These are phyloP conservation scores for Drosophila macrothrix DNA, from an alignment of 2,888 invertebrate species.

Conservation along the genomic window DNA sequence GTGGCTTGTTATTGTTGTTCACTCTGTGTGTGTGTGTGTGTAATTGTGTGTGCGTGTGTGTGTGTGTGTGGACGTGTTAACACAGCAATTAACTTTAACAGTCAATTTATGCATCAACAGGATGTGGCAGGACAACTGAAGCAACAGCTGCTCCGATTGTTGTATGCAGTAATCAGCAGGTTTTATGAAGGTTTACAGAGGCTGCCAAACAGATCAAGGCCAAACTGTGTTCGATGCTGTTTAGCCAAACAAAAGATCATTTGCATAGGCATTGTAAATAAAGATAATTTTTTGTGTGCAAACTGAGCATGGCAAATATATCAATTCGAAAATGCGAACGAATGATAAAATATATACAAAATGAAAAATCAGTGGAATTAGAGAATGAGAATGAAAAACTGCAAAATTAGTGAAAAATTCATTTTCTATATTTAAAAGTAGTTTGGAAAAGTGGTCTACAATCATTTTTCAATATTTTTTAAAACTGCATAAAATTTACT, in stretches of 20 bases:
- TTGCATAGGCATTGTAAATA: conserved; percentile 21
- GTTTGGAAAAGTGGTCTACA: not conserved
- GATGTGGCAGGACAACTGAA: conserved; percentile 41
- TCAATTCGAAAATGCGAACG: not conserved
- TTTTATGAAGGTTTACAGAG: conserved; percentile 33
- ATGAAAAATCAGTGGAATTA: not conserved
- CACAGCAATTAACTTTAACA: conserved; percentile 76
- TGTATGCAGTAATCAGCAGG: conserved; percentile 36
- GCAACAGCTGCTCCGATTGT: conserved; percentile 35
- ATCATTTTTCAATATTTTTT: not conserved
- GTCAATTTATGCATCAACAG: conserved; percentile 71
- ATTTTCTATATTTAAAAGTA: not conserved
- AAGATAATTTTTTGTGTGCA: not conserved
- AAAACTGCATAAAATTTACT: not conserved
- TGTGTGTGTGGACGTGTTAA: conserved; percentile 67
- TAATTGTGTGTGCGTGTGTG: conserved; percentile 15
- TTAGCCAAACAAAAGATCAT: conserved; percentile 11
- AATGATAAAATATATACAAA: not conserved
- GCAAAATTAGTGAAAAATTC: not conserved
- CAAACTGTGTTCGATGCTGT: conserved; percentile 11
- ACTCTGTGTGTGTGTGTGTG: conserved; percentile 6
- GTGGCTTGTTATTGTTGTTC: conserved; percentile 19
- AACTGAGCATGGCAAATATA: not conserved
- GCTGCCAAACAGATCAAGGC: conserved; percentile 25
- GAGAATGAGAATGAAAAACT: not conserved